These are phyloP conservation scores for Heliconius cydno DNA, from an alignment of 2,888 invertebrate species.

Conservation along the genomic window DNA sequence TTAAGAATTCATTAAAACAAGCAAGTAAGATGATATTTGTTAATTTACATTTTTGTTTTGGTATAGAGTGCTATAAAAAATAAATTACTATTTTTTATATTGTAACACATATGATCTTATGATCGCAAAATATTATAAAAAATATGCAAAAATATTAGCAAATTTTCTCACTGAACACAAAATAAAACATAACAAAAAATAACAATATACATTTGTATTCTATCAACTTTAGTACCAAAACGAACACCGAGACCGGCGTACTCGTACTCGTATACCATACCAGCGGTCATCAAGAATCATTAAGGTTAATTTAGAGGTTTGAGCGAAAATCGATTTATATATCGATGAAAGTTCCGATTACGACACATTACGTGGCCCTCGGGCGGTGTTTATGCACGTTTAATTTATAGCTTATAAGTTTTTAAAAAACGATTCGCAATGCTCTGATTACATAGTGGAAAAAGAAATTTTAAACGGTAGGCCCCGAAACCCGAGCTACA, in stretches of 20 bases:
- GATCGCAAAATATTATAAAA: no score
- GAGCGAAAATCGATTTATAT: slow-evolving; percentile 74
- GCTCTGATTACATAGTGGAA: slow-evolving; percentile 46
- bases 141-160: no score
- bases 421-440: slow-evolving; percentile 46
- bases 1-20: no score
- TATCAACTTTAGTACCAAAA: slow-evolving; percentile 7
- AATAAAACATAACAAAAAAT: background rate
- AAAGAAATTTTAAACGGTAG: slow-evolving; percentile 26
- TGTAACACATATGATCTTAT: no score
- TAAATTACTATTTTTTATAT: no score
- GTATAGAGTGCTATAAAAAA: no score
- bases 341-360: slow-evolving; percentile 76
- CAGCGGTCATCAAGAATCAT: slow-evolving; percentile 75
- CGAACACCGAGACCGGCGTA: slow-evolving; percentile 46
- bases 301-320: slow-evolving; percentile 79
- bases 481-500: slow-evolving; percentile 16
- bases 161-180: no score
- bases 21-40: no score
- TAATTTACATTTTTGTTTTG: no score
- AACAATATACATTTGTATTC: background rate
- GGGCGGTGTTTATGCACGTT: slow-evolving; percentile 55
- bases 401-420: slow-evolving; percentile 59
- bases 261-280: slow-evolving; percentile 44
- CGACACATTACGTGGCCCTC: slow-evolving; percentile 66